These are phyloP conservation scores for Synanthedon andrenaeformis DNA, from an alignment of 2,888 invertebrate genomes.

Conservation along the genomic window DNA sequence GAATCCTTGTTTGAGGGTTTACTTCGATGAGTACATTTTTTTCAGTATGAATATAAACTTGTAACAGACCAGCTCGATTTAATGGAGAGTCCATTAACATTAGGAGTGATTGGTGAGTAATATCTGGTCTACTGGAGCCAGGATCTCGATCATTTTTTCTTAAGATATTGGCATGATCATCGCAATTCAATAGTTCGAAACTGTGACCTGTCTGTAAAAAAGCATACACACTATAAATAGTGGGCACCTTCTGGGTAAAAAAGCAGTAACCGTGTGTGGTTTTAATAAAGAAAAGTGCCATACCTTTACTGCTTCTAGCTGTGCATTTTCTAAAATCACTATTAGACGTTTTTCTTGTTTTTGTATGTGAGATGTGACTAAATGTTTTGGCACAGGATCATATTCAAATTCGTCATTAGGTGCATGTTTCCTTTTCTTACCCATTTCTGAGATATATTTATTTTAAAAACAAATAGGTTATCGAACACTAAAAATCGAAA, in stretches of 20 bases:
- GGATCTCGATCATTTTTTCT: conserved; percentile 89
- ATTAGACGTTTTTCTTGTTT: conserved; percentile 92
- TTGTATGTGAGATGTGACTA: conserved; percentile 80
- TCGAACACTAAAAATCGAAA: no score
- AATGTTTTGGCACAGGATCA: conserved; percentile 82
- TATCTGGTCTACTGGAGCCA: conserved; percentile 93
- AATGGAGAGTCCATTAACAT: conserved; percentile 98
- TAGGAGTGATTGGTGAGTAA: conserved; percentile 95
- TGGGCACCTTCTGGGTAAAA: not conserved
- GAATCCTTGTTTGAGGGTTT: conserved; percentile 97
- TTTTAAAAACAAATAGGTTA: not conserved
- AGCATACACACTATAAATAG: not conserved
- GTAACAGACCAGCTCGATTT: conserved; percentile 94
- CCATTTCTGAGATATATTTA: conserved; percentile 27
- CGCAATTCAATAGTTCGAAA: conserved; percentile 93
- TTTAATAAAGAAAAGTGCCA: not conserved
- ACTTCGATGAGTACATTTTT: conserved; percentile 95
- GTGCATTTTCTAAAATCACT: conserved; percentile 92
- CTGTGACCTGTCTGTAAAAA: conserved; percentile 82
- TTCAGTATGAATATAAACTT: conserved; percentile 93
- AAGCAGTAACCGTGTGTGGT: no score
- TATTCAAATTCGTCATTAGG: conserved; percentile 79
- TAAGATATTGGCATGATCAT: conserved; percentile 88
- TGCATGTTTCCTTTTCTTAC: conserved; percentile 58
- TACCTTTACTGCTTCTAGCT: conserved; percentile 96